Conservation (phyloP, 2,797 vertebrate species). For the Enteromius viviparus region DNA sequence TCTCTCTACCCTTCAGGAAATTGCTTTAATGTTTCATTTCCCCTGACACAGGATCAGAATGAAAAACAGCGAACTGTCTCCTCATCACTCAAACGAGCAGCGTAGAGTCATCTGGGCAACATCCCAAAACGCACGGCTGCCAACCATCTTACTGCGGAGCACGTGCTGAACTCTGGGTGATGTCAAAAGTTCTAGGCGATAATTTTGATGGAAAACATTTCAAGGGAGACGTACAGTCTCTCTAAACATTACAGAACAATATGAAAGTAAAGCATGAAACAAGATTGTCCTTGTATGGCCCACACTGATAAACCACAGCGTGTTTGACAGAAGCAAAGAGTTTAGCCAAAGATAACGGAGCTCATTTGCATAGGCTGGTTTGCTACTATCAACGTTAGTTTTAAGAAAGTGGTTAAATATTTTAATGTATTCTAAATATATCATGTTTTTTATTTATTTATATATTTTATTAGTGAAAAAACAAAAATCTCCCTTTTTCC, state of each 20-base stretch:
- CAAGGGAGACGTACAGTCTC: not conserved
- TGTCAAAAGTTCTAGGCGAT: slow-evolving; percentile 32
- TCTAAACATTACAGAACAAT: slow-evolving; percentile 13
- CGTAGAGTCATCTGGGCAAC: slow-evolving; percentile 17
- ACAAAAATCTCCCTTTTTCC: not conserved
- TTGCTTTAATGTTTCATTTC: slow-evolving; percentile 54
- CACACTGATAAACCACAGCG: not conserved
- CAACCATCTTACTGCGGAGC: slow-evolving; percentile 3
- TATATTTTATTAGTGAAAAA: not conserved
- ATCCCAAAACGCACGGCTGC: slow-evolving; percentile 24
- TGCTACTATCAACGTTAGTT: not conserved
- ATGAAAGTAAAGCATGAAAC: not conserved
- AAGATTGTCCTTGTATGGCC: not conserved
- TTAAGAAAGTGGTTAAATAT: not conserved
- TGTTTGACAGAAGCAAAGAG: not conserved
- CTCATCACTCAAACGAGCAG: slow-evolving; percentile 27
- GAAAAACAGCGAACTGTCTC: slow-evolving; percentile 36
- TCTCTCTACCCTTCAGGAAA: slow-evolving; percentile 49
- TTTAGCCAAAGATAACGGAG: not conserved
- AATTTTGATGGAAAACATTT: slow-evolving; percentile 15
- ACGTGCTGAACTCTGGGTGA: slow-evolving; percentile 21
- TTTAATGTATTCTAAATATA: too few species aligned
- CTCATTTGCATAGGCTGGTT: not conserved
- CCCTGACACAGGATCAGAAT: slow-evolving; percentile 39
- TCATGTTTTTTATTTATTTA: too few species aligned